Evolutionary conservation across 2,888 invertebrate species (phyloP).

Genomic region (Campoplex nolae): DNA sequence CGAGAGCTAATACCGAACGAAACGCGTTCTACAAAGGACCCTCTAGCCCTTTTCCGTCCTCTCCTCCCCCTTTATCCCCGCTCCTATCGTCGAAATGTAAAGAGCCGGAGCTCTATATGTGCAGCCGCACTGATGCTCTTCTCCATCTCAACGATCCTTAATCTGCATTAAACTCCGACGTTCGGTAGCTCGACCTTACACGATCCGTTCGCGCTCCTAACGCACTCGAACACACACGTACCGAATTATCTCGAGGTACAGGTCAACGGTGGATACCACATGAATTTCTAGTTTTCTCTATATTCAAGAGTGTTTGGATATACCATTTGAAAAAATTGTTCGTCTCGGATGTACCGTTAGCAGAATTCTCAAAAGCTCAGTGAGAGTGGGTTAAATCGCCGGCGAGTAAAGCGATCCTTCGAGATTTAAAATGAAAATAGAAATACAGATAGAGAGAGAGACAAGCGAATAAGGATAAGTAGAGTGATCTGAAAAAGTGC

Average conservation of each 20-base stretch:
- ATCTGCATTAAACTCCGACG: slow-evolving; percentile 83
- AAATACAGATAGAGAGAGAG: slow-evolving; percentile 38
- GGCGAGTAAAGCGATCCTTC: slow-evolving; percentile 19
- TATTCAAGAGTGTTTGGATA: slow-evolving; percentile 4
- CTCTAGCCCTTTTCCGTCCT: slow-evolving; percentile 73
- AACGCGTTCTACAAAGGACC: slow-evolving; percentile 83
- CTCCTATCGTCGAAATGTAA: slow-evolving; percentile 41
- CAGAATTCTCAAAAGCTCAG: slow-evolving; percentile 37
- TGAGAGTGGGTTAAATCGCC: slow-evolving; percentile 49
- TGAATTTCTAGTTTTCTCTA: not conserved
- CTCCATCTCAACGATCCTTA: slow-evolving; percentile 76
- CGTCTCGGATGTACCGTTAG: slow-evolving; percentile 33
- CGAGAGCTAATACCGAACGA: slow-evolving; percentile 83
- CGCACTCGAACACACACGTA: slow-evolving; percentile 56
- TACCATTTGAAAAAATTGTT: not conserved
- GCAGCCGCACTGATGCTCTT: slow-evolving; percentile 58
- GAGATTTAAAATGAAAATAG: slow-evolving; percentile 34
- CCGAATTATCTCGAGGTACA: slow-evolving; percentile 8
- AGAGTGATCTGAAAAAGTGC: slow-evolving; percentile 77
- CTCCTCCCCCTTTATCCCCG: slow-evolving; percentile 35
- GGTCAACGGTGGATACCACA: not conserved
- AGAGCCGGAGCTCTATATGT: slow-evolving; percentile 37
- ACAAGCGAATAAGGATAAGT: slow-evolving; percentile 34
- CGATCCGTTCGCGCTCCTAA: slow-evolving; percentile 63
- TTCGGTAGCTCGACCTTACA: slow-evolving; percentile 76